Percentiles rank a stretch among this genome's conserved stretches.
These are phyloP conservation scores for Rutilus rutilus DNA, from an alignment of 2,113 vertebrate genomes.

Conservation along the genomic window DNA sequence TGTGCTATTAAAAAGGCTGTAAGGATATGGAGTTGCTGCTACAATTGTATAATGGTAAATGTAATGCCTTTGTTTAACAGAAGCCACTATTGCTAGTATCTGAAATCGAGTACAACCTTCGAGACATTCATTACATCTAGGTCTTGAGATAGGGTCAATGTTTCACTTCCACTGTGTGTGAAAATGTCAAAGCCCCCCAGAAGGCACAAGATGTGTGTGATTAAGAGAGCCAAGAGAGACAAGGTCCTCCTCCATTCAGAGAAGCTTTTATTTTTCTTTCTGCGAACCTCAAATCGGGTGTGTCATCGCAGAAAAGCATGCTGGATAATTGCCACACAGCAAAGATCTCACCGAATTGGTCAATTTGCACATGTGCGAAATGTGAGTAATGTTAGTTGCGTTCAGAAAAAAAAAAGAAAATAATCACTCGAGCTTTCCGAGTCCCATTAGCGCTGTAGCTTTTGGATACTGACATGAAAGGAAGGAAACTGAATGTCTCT, in stretches of 20 bases:
- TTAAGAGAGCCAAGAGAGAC: not conserved
- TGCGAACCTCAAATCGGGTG: not conserved
- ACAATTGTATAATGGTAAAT: constrained; percentile 41
- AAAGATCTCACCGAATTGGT: not conserved
- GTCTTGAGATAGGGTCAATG: constrained; percentile 2
- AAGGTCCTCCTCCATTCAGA: not conserved
- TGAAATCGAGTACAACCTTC: not conserved
- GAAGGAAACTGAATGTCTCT: not conserved
- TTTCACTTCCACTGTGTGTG: constrained; percentile 4
- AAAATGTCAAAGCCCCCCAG: not conserved
- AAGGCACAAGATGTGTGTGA: not conserved
- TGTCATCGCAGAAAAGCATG: not conserved
- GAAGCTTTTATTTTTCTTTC: not conserved
- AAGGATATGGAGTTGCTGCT: constrained; percentile 34
- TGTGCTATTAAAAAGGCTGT: not conserved
- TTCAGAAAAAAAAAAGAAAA: not conserved
- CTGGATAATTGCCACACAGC: constrained; percentile 8
- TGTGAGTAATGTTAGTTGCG: not conserved
- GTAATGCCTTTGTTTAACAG: not conserved
- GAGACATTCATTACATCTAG: not conserved
- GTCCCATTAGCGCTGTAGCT: not conserved
- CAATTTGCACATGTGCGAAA: constrained; percentile 11
- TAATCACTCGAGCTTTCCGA: not conserved
- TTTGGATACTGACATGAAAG: not conserved
- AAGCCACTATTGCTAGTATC: not conserved